phyloP scores from a whole-genome alignment of 2,113 vertebrate genomes.

The Aythya baeri region DNA sequence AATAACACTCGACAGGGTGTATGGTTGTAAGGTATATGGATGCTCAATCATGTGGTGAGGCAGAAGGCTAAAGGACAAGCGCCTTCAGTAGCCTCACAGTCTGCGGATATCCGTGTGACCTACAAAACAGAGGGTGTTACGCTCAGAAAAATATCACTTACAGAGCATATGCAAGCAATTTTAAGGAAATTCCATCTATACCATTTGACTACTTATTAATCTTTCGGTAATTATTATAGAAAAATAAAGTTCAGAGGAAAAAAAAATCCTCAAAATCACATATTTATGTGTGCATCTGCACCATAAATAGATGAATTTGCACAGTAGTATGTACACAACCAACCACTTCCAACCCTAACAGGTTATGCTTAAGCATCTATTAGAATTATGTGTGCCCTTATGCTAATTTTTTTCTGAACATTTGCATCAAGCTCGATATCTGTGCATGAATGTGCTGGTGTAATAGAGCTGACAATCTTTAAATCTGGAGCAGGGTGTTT shows the following conservation, averaged over 20 bases:
- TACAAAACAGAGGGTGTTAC: constrained; percentile 53
- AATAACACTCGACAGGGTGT: constrained; percentile 78
- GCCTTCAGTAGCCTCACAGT: constrained; percentile 63
- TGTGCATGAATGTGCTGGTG: neutral
- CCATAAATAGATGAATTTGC: neutral
- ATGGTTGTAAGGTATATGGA: constrained; percentile 65
- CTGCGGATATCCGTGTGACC: constrained; percentile 56
- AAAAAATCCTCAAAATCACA: too few relatives aligned
- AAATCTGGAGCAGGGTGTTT: neutral
- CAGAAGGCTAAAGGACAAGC: constrained; percentile 78
- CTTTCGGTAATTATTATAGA: neutral
- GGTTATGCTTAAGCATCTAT: neutral
- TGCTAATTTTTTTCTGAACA: neutral
- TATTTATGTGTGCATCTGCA: neutral
- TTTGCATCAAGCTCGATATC: neutral
- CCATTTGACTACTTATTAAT: neutral
- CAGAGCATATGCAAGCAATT: neutral
- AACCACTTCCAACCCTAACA: constrained; percentile 22
- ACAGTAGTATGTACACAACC: neutral
- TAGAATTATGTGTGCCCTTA: neutral
- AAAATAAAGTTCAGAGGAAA: neutral
- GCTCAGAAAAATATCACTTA: constrained; percentile 16
- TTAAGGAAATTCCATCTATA: neutral
- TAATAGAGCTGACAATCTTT: constrained; percentile 5
- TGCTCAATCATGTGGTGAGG: constrained; percentile 70